These are phyloP conservation scores for Ceraclea dissimilis DNA, from an alignment of 2,888 invertebrate genomes.

Conservation along the genomic window DNA sequence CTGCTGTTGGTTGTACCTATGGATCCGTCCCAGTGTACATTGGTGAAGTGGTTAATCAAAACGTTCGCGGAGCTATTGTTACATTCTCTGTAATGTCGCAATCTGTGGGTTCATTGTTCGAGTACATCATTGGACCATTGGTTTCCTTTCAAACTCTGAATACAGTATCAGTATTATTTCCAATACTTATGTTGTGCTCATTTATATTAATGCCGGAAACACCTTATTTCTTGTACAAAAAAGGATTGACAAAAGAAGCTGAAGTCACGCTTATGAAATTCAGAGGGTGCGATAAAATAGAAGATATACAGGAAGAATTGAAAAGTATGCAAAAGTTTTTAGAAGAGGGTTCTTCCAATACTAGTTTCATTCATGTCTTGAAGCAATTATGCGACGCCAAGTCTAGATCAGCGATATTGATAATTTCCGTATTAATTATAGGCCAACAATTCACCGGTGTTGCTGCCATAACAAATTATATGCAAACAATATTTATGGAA, in stretches of 20 bases:
- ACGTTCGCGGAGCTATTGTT: conserved; percentile 21
- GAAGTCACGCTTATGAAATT: conserved; percentile 19
- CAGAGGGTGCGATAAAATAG: conserved; percentile 18
- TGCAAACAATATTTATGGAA: conserved; percentile 23
- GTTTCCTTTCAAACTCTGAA: conserved; percentile 20
- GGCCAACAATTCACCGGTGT: conserved; percentile 23
- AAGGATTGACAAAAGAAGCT: conserved; percentile 19
- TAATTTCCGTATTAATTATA: conserved; percentile 20
- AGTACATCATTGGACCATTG: conserved; percentile 19
- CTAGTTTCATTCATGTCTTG: conserved; percentile 17
- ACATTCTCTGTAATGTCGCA: conserved; percentile 19
- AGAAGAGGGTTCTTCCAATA: conserved; percentile 16
- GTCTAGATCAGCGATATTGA: conserved; percentile 21
- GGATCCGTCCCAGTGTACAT: conserved; percentile 23
- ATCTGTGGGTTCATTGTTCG: conserved; percentile 17
- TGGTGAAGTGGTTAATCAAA: conserved; percentile 21
- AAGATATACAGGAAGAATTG: conserved; percentile 22
- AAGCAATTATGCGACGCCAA: conserved; percentile 18
- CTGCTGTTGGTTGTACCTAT: conserved; percentile 21
- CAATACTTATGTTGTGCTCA: conserved; percentile 17
- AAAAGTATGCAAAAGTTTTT: conserved; percentile 22
- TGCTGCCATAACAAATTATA: conserved; percentile 20
- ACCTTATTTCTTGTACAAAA: conserved; percentile 21
- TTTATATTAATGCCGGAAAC: conserved; percentile 23
- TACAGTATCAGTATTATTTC: conserved; percentile 17